phyloP scores from a whole-genome alignment of 2,113 vertebrate genomes.

The Trichechus manatus region DNA sequence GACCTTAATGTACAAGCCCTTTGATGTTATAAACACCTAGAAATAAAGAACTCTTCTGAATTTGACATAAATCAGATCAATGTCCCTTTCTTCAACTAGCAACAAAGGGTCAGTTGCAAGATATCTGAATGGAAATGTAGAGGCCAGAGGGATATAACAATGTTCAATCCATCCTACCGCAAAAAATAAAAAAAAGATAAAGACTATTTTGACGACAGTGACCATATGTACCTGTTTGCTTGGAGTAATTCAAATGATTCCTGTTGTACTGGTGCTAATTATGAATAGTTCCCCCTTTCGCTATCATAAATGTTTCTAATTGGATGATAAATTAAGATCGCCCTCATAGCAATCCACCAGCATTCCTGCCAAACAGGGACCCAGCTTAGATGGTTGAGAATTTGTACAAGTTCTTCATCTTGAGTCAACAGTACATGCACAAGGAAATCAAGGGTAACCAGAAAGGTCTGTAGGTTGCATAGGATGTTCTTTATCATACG shows the following conservation, averaged over 20 bases:
- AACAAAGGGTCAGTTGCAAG: neutral
- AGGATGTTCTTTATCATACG: neutral
- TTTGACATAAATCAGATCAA: constrained; percentile 76
- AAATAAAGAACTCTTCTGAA: neutral
- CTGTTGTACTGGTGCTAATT: neutral
- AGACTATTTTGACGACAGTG: neutral
- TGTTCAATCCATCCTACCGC: neutral
- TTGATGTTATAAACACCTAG: constrained; percentile 59
- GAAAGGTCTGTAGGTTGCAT: neutral
- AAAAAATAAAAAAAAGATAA: no score
- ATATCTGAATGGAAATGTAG: neutral
- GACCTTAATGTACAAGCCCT: constrained; percentile 75
- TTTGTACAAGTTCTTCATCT: neutral
- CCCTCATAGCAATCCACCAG: neutral
- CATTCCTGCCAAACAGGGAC: neutral
- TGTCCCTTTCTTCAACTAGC: constrained; percentile 19
- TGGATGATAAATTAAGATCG: neutral
- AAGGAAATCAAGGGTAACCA: neutral
- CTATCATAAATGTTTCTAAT: neutral
- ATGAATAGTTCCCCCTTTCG: neutral
- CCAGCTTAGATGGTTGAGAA: neutral
- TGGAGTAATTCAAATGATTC: neutral
- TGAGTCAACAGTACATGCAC: neutral
- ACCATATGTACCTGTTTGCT: neutral
- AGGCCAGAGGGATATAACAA: neutral